Conservation (phyloP, 2,888 invertebrate species). For the Tipula vernalis region DNA sequence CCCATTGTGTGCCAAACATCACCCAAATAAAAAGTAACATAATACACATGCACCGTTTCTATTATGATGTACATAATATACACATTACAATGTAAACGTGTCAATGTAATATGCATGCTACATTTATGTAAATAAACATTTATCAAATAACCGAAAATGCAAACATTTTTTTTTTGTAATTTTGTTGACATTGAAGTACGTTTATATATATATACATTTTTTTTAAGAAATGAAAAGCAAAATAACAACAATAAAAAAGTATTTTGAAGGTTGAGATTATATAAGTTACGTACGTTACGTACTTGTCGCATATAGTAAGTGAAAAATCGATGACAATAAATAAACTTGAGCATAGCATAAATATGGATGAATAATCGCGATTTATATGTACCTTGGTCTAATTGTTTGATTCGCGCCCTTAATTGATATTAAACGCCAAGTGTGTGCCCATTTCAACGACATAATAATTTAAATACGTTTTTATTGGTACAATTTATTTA, state of each 20-base stretch:
- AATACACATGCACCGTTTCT: background rate
- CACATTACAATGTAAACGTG: background rate
- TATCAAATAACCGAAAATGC: background rate
- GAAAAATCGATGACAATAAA: background rate
- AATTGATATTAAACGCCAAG: too few species aligned
- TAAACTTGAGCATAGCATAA: background rate
- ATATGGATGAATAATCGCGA: background rate
- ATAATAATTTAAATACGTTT: too few species aligned
- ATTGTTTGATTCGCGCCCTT: background rate
- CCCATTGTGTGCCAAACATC: background rate
- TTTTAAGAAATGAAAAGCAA: background rate
- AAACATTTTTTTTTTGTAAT: background rate
- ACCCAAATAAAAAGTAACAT: too few species aligned
- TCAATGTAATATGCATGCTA: background rate
- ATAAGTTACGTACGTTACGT: background rate
- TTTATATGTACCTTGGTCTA: background rate
- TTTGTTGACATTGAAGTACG: background rate
- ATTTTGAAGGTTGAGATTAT: background rate
- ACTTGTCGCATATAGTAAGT: background rate
- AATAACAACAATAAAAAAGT: background rate
- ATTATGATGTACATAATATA: background rate
- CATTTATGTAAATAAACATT: background rate
- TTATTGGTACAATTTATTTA: too few species aligned
- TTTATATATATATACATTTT: background rate
- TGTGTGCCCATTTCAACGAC: too few species aligned